Evolutionary conservation across 2,797 vertebrate genomes (phyloP).

Genomic region (Xiphorhynchus erythropygius): DNA sequence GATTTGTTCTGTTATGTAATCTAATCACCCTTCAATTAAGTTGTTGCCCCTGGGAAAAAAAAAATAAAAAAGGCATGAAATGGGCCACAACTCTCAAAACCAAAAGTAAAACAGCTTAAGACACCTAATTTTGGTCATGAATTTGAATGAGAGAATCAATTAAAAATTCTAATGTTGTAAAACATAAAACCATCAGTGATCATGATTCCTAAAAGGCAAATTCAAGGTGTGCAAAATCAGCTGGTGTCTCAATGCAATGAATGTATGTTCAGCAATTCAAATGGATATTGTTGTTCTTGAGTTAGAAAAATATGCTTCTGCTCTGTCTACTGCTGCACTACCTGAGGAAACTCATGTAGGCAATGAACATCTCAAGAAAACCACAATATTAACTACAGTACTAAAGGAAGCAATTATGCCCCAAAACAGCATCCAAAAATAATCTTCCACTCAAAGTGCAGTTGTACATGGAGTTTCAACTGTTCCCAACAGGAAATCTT

Average conservation of each 20-base stretch:
- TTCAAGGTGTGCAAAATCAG: background rate
- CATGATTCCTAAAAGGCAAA: background rate
- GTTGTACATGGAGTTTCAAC: background rate
- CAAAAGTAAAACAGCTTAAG: background rate
- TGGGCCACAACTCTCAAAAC: background rate
- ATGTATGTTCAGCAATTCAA: background rate
- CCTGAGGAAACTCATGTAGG: background rate
- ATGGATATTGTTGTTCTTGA: background rate
- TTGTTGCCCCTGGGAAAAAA: background rate
- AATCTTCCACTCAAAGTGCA: background rate
- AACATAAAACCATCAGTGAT: background rate
- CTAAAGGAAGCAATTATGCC: background rate
- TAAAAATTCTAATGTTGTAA: background rate
- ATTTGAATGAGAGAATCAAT: background rate
- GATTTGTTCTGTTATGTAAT: background rate
- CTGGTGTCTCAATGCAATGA: accelerated
- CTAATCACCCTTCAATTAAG: background rate
- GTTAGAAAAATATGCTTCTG: background rate
- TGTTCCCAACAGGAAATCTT: background rate
- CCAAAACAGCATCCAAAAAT: background rate
- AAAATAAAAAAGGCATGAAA: background rate
- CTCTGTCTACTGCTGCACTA: background rate
- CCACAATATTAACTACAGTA: background rate
- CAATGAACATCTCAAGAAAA: background rate
- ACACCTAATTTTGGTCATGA: background rate